phyloP scores from a whole-genome alignment of 37 sponge, comb jelly and placozoan species.

The Chondrosia reniformis region DNA sequence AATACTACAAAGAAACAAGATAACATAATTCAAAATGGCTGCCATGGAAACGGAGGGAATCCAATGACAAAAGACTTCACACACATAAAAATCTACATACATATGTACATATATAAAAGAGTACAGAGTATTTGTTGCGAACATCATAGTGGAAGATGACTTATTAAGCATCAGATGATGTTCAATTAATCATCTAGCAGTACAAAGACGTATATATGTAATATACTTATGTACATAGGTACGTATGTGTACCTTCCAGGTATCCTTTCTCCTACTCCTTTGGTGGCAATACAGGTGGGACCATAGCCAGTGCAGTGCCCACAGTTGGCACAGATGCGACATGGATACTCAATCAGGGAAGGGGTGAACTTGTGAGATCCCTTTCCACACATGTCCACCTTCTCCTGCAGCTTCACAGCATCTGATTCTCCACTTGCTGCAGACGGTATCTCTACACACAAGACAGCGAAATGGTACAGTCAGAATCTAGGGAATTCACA shows the following conservation, averaged over 20 bases:
- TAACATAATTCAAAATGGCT: too few species aligned
- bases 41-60: too few species aligned
- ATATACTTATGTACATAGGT: slow-evolving; percentile 5
- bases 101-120: too few species aligned
- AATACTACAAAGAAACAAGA: not conserved
- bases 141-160: not conserved
- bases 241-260: slow-evolving; percentile 6
- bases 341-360: slow-evolving; percentile 21
- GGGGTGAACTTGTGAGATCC: slow-evolving; percentile 37
- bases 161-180: not conserved
- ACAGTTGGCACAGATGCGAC: slow-evolving; percentile 48
- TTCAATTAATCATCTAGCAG: not conserved
- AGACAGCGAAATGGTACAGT: too few species aligned
- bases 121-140: too few species aligned
- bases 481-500: too few species aligned
- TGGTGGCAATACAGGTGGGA: slow-evolving; percentile 16
- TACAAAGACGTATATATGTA: not conserved
- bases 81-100: too few species aligned
- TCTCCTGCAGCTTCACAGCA: slow-evolving; percentile 1
- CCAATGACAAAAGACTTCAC: too few species aligned
- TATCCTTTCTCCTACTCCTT: slow-evolving; percentile 3
- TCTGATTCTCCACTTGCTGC: not conserved
- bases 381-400: slow-evolving; percentile 38
- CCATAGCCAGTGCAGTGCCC: slow-evolving; percentile 67
- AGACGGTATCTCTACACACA: not conserved